Base-by-base conservation (phyloP, 1,140 invertebrate genomes). In the Pogonomyrmex californicus region DNA sequence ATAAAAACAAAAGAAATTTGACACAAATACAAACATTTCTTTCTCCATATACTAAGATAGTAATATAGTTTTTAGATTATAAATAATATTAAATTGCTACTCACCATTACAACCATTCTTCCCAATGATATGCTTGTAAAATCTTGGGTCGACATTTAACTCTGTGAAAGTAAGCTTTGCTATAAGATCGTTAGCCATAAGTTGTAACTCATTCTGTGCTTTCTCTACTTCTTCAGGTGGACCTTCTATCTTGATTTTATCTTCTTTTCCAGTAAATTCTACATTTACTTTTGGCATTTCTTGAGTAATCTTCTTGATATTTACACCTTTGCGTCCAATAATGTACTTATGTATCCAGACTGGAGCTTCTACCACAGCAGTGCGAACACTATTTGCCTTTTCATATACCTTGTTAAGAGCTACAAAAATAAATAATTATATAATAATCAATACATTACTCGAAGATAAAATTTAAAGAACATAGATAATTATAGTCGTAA, bases 321-420 rank as follows among this genome's bases (percentile, higher is more conserved):
- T 99, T 33, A 97, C 97, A 88, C 99, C 99, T 95, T 99, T 99
- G 79, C 97, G 97, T 33, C 99, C 99, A 94, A 99, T 99, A 66
- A 99, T 98, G 92, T 99, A 99, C 92, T 99, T 99, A 94, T 99
- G 99, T 88, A 99, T 97, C 99, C 99, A 99, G 68, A 98, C 96
- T 0, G 99, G 98, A 49, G 98, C 98, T 89, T 97, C 96, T 36
- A 99, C 97, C 88, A 97, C 97, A 38, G 97, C 97, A n/a, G 98
- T 97, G 91, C 98, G 97, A 56, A 99, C 97, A 91, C 98, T 99
- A 94, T 99, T 99, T 1, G 99, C 99, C 95, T 99, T 99, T 89
- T 98, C 98, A 94, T 99, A 99, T 47, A 99, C 99, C 94, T 98
- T 97, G 73, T 97, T 98, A 44, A 99, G 96, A 86, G 99, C 99